A percentile compares a stretch with the other conserved stretches of the same genome.
phyloP scores from a whole-genome alignment of 2,888 invertebrate genomes.

The Esperia sulphurella region DNA sequence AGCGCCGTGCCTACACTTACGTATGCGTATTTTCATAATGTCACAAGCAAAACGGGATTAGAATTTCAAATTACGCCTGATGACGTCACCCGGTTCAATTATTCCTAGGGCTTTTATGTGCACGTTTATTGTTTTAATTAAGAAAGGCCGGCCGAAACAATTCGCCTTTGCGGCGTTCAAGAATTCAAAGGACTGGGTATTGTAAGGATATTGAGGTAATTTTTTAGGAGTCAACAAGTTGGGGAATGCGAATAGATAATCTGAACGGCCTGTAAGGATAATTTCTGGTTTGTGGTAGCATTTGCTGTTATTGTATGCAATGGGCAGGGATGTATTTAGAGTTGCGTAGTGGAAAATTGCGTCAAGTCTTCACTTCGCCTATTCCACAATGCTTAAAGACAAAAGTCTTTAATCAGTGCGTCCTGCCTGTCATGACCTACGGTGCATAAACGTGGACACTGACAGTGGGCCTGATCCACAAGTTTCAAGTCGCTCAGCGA shows the following conservation, averaged over 20 bases:
- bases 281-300: too few species aligned
- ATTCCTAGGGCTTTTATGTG: constrained; percentile 9
- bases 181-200: constrained; percentile 1
- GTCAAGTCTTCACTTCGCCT: too few species aligned
- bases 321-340: too few species aligned
- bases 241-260: neutral
- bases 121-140: constrained; percentile 25
- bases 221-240: constrained; percentile 1
- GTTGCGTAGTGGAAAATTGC: too few species aligned
- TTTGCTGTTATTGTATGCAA: too few species aligned
- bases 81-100: constrained; percentile 16
- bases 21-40: constrained; percentile 19
- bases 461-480: too few species aligned
- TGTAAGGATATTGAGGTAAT: neutral
- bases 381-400: too few species aligned
- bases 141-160: constrained; percentile 11
- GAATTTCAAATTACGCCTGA: constrained; percentile 29
- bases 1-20: neutral
- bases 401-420: too few species aligned
- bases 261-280: neutral
- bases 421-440: too few species aligned
- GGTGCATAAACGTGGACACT: too few species aligned
- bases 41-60: constrained; percentile 21
- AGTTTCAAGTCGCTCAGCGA: too few species aligned
- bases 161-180: constrained; percentile 6